These are phyloP conservation scores for Odontocerum albicorne DNA, from an alignment of 2,888 invertebrate genomes.

Conservation along the genomic window DNA sequence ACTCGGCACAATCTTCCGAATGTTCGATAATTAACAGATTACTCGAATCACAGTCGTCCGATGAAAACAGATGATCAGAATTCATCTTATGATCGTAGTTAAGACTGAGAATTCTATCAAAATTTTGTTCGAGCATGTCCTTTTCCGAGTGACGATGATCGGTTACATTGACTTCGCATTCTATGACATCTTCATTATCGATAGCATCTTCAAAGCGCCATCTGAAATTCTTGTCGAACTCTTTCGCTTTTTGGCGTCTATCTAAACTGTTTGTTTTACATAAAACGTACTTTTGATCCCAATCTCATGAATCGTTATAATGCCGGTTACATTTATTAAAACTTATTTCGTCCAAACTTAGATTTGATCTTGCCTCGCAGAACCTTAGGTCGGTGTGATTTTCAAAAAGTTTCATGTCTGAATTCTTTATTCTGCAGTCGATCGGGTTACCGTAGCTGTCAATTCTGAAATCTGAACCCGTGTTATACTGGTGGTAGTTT, in stretches of 20 bases:
- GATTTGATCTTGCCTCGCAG: slow-evolving; percentile 53
- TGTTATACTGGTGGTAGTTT: slow-evolving; percentile 51
- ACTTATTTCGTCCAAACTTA: slow-evolving; percentile 55
- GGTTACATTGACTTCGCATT: slow-evolving; percentile 30
- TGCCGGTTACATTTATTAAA: slow-evolving; percentile 56
- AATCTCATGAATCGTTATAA: slow-evolving; percentile 59
- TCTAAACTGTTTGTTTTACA: slow-evolving; percentile 58
- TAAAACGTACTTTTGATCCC: slow-evolving; percentile 56
- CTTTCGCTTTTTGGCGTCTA: slow-evolving; percentile 48
- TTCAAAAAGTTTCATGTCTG: slow-evolving; percentile 54
- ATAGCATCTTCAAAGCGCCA: slow-evolving; percentile 54
- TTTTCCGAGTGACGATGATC: slow-evolving; percentile 45
- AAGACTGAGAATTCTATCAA: slow-evolving; percentile 55
- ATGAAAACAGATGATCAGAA: background rate
- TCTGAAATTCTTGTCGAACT: slow-evolving; percentile 54
- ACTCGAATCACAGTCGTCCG: background rate
- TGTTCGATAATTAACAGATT: slow-evolving; percentile 39
- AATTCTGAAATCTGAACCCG: slow-evolving; percentile 52
- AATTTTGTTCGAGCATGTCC: slow-evolving; percentile 52
- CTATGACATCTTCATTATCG: slow-evolving; percentile 14
- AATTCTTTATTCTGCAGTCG: slow-evolving; percentile 54
- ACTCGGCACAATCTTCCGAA: slow-evolving; percentile 46
- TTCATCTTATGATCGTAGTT: slow-evolving; percentile 43
- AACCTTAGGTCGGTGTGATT: slow-evolving; percentile 51
- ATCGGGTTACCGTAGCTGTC: slow-evolving; percentile 50